Evolutionary conservation across 2,888 invertebrate species (phyloP).

Genomic region (Pelosia muscerda): DNA sequence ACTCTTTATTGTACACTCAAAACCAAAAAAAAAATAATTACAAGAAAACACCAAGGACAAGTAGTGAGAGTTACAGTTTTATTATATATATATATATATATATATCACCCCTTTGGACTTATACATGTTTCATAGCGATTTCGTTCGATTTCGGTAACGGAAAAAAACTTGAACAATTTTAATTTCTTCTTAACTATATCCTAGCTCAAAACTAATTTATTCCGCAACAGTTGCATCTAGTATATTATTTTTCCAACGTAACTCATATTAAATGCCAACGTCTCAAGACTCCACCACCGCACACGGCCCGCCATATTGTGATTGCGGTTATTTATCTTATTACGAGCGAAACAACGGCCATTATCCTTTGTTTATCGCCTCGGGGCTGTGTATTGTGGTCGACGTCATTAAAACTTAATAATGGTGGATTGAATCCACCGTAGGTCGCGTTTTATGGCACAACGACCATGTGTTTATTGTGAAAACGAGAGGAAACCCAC

Average conservation of each 20-base stretch:
- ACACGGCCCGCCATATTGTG: conserved; percentile 53
- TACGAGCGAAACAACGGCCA: conserved; percentile 68
- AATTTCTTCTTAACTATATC: background rate
- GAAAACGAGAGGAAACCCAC: conserved; percentile 53
- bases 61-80: too few species aligned
- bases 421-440: conserved; percentile 73
- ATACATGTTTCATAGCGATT: too few species aligned
- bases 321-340: conserved; percentile 75
- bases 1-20: too few species aligned
- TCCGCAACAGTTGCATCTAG: conserved; percentile 32
- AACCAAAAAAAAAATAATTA: too few species aligned
- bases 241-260: conserved; percentile 57
- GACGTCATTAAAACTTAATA: conserved; percentile 83
- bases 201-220: conserved; percentile 45
- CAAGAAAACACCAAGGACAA: too few species aligned
- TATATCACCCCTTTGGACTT: too few species aligned
- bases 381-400: conserved; percentile 65
- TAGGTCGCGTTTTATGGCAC: conserved; percentile 59
- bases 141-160: too few species aligned
- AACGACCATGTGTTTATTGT: conserved; percentile 63
- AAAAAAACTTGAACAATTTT: background rate
- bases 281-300: conserved; percentile 60
- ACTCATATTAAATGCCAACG: conserved; percentile 67
- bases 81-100: too few species aligned
- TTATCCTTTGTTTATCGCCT: conserved; percentile 79